Evolutionary conservation across 2,113 vertebrate genomes (phyloP).

Genomic region (Irena cyanogastra): DNA sequence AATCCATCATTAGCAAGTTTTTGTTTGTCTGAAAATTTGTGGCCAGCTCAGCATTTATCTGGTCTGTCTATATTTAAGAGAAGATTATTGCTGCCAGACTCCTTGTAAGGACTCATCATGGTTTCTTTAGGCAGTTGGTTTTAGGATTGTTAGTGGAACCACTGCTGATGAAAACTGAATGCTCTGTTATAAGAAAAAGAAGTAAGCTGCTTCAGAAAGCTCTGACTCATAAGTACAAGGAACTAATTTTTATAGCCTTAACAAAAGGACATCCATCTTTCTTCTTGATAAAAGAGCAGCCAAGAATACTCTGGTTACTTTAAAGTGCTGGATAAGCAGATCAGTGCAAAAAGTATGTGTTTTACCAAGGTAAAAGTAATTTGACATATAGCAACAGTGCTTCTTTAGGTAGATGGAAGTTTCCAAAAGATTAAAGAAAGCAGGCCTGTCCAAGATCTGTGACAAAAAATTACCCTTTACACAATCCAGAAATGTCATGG

Average conservation of each 20-base stretch:
- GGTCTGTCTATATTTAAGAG: background rate
- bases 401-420: background rate
- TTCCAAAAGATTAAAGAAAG: background rate
- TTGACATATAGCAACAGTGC: background rate
- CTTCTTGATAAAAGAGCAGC: background rate
- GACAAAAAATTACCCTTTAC: background rate
- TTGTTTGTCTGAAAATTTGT: background rate
- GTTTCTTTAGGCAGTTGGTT: background rate
- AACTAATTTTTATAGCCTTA: slow-evolving; percentile 23
- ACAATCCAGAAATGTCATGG: background rate
- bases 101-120: background rate
- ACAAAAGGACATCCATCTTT: background rate
- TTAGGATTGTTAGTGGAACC: background rate
- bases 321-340: background rate
- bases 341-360: background rate
- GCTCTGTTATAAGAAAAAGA: background rate
- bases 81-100: background rate
- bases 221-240: background rate
- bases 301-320: background rate
- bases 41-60: background rate
- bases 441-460: background rate
- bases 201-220: background rate
- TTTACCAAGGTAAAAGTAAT: background rate
- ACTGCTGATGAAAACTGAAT: background rate
- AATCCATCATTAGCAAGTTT: background rate